These are phyloP conservation scores for Phasia obesa DNA, from an alignment of 2,888 invertebrate species.

Conservation along the genomic window DNA sequence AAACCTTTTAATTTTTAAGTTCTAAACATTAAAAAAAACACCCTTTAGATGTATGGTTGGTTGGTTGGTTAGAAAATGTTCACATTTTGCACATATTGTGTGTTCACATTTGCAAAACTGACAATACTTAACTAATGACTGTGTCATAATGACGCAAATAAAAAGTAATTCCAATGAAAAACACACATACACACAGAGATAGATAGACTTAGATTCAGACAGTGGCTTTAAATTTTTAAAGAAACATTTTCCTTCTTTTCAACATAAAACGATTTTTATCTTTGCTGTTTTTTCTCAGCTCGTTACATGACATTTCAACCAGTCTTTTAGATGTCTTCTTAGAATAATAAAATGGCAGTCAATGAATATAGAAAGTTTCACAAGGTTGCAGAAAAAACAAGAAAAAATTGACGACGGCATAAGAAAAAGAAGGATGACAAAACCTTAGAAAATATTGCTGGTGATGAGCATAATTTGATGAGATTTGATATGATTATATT, in stretches of 20 bases:
- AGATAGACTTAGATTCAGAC: not conserved
- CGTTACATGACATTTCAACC: conserved; percentile 36
- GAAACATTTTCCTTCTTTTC: conserved; percentile 1
- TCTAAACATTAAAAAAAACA: too few relatives aligned
- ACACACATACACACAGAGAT: conserved; percentile 4
- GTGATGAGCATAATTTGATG: conserved; percentile 58
- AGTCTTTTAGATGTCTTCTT: conserved; percentile 24
- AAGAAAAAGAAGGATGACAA: conserved; percentile 18
- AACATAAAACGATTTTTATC: not conserved
- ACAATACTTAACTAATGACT: conserved; percentile 39
- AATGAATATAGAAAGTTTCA: conserved; percentile 44
- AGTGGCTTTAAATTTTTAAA: not conserved
- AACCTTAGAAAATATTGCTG: conserved; percentile 38
- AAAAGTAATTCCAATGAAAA: not conserved
- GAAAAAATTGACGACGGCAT: not conserved
- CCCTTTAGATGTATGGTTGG: too few relatives aligned
- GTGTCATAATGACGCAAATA: conserved; percentile 32
- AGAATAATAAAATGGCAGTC: conserved; percentile 40
- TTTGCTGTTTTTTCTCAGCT: not conserved
- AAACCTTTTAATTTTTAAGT: too few relatives aligned
- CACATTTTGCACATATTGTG: conserved; percentile 34
- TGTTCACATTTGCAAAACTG: too few relatives aligned
- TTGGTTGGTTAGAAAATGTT: not conserved
- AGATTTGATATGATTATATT: conserved; percentile 61
- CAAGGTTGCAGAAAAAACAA: conserved; percentile 2